Base-by-base conservation (phyloP, 23 tunicate genomes). In the Corella eumyota region DNA sequence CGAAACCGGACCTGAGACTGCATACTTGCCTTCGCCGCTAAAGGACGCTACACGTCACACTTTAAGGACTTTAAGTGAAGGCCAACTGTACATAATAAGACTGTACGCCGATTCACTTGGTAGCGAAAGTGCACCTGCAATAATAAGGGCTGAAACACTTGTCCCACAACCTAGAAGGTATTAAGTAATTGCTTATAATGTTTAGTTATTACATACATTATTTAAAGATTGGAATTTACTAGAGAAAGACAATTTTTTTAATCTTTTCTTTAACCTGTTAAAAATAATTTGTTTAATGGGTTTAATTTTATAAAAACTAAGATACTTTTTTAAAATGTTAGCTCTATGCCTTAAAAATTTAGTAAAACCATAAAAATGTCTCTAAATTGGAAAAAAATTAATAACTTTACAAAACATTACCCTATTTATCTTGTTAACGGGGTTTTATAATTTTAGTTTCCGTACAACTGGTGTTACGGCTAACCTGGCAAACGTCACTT, bases 11-110 rank as follows among this genome's bases (percentile, higher is more conserved):
- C 27, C 34, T n/a, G 67, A 61, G 49, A 66, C 32, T 29, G 24
- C 72, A 3, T 56, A 38, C 40, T 22, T 33, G 30, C 82, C 82
- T 6, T 23, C 73, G 29, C 82, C 82, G 7, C 23, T 29, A 2
- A 11, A 34, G 23, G 5, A 40, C 3, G 73, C 28, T 50, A 58
- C 37, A 21, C 26, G 60, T 6, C 32, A 37, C 22, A 62, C 61
- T 6, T n/a, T 75, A 13, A 51, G 48, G 11, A 66, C 40, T 6
- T 34, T 75, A 5, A 24, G 17, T 19, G 73, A 73, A 3, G 82
- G 82, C 3, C 58, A 53, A 32, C 66, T 66, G 27, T 75, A 75
- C 73, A 35, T 58, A 46, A 50, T 75, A 3, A 48, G 69, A 9
- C 32, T 75, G 58, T 66, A 75, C 32, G 66, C 82, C 3, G 35